Evolutionary conservation across 2,888 invertebrate genomes (phyloP).

Genomic region (Rhopalosiphum nymphaeae): DNA sequence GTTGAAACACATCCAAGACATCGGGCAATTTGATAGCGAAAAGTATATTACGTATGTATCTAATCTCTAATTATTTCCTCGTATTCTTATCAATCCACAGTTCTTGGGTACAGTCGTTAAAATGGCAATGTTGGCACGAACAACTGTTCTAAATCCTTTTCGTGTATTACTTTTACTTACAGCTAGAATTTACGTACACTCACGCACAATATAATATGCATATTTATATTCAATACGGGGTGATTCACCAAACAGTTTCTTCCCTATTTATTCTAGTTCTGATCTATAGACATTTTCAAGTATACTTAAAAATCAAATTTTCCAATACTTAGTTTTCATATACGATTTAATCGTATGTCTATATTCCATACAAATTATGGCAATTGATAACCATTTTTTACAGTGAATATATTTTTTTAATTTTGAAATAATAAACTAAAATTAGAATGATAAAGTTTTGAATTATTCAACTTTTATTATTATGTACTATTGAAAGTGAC

Average conservation of each 20-base stretch:
- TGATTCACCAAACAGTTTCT: not conserved
- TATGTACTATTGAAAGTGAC: not conserved
- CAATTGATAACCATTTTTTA: not conserved
- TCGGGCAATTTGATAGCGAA: not conserved
- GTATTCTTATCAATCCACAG: not conserved
- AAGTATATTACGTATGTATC: not conserved
- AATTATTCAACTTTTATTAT: not conserved
- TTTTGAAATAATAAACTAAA: not conserved
- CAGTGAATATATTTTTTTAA: not conserved
- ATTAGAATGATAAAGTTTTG: not conserved
- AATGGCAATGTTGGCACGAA: slow-evolving; percentile 12
- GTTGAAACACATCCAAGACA: slow-evolving; percentile 39
- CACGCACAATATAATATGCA: not conserved
- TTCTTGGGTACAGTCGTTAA: not conserved
- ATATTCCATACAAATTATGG: not conserved
- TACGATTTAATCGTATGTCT: not conserved
- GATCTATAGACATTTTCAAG: not conserved
- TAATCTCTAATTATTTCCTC: slow-evolving; percentile 41
- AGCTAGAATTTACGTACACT: not conserved
- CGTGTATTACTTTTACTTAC: not conserved
- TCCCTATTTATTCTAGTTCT: not conserved
- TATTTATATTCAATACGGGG: not conserved
- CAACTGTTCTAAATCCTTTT: not conserved
- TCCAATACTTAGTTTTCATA: not conserved
- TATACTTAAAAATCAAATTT: not conserved